Evolutionary conservation across 2,888 invertebrate genomes (phyloP).

Genomic region (Aricia artaxerxes): DNA sequence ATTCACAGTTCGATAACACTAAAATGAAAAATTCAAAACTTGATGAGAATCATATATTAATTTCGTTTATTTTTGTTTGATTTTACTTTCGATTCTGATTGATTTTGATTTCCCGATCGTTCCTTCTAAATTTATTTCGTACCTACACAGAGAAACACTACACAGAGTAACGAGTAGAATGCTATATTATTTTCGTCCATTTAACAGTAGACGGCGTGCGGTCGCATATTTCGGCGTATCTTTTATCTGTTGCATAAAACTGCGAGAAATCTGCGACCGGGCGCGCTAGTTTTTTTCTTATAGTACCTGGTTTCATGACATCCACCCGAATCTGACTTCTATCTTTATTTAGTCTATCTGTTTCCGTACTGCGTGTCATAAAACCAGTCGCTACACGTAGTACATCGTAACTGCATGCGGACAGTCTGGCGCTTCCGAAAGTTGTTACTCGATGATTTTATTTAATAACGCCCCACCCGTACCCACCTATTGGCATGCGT

Average conservation of each 20-base stretch:
- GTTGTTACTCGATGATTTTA: conserved; percentile 47
- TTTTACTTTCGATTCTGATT: conserved; percentile 54
- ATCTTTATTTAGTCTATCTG: conserved; percentile 39
- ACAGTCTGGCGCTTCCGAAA: conserved; percentile 71
- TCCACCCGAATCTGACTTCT: conserved; percentile 39
- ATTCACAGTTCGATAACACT: conserved; percentile 51
- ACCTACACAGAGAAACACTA: conserved; percentile 81
- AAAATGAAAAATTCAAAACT: conserved; percentile 54
- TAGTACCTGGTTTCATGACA: conserved; percentile 72
- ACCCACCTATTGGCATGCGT: conserved; percentile 72
- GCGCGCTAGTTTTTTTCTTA: conserved; percentile 58
- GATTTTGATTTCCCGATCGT: conserved; percentile 54
- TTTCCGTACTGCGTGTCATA: conserved; percentile 59
- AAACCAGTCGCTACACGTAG: conserved; percentile 60
- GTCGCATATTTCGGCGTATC: conserved; percentile 58
- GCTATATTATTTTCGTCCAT: conserved; percentile 75
- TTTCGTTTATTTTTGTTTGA: conserved; percentile 48
- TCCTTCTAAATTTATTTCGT: conserved; percentile 67
- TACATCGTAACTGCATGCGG: conserved; percentile 65
- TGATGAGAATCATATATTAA: conserved; percentile 38
- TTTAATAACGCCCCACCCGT: conserved; percentile 55
- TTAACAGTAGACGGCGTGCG: conserved; percentile 69
- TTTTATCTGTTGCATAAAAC: background rate
- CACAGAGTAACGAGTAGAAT: conserved; percentile 70
- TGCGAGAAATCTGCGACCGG: conserved; percentile 64